These are phyloP conservation scores for Oxyruncus cristatus DNA, from an alignment of 2,113 vertebrate genomes.

Conservation along the genomic window DNA sequence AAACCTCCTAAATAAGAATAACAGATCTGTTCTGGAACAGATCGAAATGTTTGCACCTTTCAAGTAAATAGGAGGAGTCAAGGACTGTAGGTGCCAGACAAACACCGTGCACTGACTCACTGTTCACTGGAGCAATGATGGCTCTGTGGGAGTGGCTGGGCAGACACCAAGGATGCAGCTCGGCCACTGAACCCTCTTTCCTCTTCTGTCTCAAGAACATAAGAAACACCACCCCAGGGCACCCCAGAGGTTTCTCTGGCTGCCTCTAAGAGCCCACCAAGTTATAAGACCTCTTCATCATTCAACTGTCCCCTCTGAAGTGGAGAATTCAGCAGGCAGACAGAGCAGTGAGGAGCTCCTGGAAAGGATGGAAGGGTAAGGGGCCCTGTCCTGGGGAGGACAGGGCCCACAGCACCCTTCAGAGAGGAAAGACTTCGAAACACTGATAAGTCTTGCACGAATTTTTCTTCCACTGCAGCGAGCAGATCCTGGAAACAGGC, in stretches of 20 bases:
- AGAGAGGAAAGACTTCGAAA: neutral
- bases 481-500: neutral
- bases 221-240: neutral
- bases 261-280: neutral
- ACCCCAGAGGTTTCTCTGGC: neutral
- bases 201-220: neutral
- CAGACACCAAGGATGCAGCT: neutral
- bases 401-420: neutral
- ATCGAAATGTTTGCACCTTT: neutral
- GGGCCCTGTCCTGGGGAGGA: too few relatives aligned
- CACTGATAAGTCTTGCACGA: neutral
- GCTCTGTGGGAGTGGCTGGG: neutral
- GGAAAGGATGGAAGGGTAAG: neutral
- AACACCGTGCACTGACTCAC: neutral
- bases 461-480: neutral
- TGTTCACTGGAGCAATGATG: neutral
- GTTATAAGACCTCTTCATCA: neutral
- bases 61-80: neutral
- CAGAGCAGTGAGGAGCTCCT: neutral
- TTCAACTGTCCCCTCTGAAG: neutral
- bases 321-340: neutral
- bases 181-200: neutral
- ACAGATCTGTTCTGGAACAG: neutral
- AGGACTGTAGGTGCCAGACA: neutral
- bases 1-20: neutral